These are phyloP conservation scores for Polypedilum vanderplanki DNA, from an alignment of 1,140 invertebrate genomes.

Conservation along the genomic window DNA sequence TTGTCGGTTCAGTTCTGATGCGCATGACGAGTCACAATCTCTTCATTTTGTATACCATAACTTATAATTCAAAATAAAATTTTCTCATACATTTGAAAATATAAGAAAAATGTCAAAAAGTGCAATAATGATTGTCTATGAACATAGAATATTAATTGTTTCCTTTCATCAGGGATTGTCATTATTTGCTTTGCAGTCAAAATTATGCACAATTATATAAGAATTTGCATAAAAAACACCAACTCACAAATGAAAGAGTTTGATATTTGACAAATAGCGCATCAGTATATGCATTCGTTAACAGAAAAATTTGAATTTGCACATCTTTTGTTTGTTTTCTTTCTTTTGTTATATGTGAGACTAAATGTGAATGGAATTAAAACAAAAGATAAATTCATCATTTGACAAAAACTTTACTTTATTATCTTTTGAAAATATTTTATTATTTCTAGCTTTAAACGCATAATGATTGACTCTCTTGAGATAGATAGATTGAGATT, in stretches of 20 bases:
- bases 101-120: neutral
- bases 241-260: neutral
- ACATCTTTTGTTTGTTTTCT: neutral
- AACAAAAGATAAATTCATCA: too few relatives aligned
- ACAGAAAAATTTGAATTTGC: neutral
- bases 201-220: neutral
- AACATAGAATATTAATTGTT: neutral
- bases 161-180: neutral
- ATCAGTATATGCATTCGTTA: too few relatives aligned
- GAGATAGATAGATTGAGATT: too few relatives aligned
- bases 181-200: neutral
- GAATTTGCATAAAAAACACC: conserved; percentile 18
- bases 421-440: too few relatives aligned
- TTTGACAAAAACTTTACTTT: too few relatives aligned
- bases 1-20: neutral
- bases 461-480: too few relatives aligned
- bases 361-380: neutral
- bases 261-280: too few relatives aligned
- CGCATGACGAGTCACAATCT: neutral
- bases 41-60: too few relatives aligned
- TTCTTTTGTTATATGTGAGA: too few relatives aligned
- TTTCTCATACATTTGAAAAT: neutral
- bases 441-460: too few relatives aligned
- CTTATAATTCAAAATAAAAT: neutral
- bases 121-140: too few relatives aligned